Evolutionary conservation across 2,113 vertebrate genomes (phyloP), one percentile per base, ranked within the genome.

Genomic region (Dipodomys stephensi): DNA sequence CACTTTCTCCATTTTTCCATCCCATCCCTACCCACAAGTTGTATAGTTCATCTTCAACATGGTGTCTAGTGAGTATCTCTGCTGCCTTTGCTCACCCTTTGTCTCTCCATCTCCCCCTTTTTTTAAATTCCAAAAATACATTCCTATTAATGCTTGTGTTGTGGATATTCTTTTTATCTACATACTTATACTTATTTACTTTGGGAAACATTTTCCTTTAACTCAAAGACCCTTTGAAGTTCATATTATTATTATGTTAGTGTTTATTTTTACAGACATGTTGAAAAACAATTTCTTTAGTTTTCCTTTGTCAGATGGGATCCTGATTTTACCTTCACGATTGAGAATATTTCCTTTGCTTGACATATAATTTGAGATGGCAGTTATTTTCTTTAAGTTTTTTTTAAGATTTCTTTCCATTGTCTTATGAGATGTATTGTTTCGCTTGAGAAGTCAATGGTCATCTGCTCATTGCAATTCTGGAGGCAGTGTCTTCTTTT

Each of bases 171-270:
- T 10, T 46, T 64, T 13, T 73, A 81, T 15, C 6, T 8, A n/a
- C 23, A 71, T 62, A 32, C n/a, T 76, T 72, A 60, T 22, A 72
- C 18, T 77, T 77, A 12, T 85, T 92, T 88, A 35, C 53, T 27
- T 86, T 49, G 32, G 32, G 62, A 6, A 19, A 81, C n/a, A 91
- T 69, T 88, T 64, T 81, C 35, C 64, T 88, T 94, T 60, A 62
- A 22, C 32, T 49, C 46, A 35, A 96, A 60, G 23, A 65, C n/a
- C 49, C 67, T 71, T 90, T 77, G 49, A 22, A 83, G 28, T n/a
- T 4, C 30, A n/a, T 46, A 49, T n/a, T 71, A 30, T n/a, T 10
- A 30, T 18, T 49, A 49, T 83, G 68, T 68, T 68, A 83, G 30
- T 27, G 9, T 44, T 49, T 28, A 44, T 87, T 82, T 62, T 81